Base-by-base conservation (phyloP, 1,140 invertebrate genomes). In the Zaprionus davidi region DNA sequence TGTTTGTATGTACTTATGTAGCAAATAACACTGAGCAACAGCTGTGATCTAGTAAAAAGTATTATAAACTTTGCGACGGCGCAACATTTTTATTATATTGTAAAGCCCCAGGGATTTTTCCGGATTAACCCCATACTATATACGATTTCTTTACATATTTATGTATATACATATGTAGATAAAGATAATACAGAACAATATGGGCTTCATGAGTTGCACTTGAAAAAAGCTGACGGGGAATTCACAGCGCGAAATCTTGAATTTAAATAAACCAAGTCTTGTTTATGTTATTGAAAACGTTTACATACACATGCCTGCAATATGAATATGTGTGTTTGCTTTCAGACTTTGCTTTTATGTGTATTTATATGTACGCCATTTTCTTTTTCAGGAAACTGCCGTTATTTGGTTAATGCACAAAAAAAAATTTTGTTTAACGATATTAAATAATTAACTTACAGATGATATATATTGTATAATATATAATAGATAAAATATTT, bases 301-400 rank as follows among this genome's bases (percentile, higher is more conserved):
- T 7, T 17, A 17, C n/a, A 46, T 11, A 26, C 44, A 55, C 31
- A 26, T 26, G 26, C 49, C 17, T 38, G 17, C 38, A 41, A n/a
- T n/a, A 7, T 41, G 38, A 11, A 17, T 17, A 13, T 46, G 36
- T 44, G 7, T 28, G 1, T n/a, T 11, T 56, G 17, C 31, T 34
- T 0, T 56, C 17, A 64, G 26, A 36, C 22, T 22, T 64, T 7
- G 5, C 41, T 20, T 13, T 34, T 67, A 31, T 31, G 9, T 31
- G 28, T 31, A 31, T 26, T 28, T 34, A 58, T 20, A 5, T 15
- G 44, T 5, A 41, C 55, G 55, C 63, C 65, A 68, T 68, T 3
- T 68, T 68, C 36, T 44, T 56, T 41, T 44, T 5, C 28, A n/a
- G n/a, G 38, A 51, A 72, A 73, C 7, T 60, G 55, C 41, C 56